A percentile compares a stretch with the other conserved stretches of the same genome.
Conservation (phyloP, 2,797 vertebrate species). For the Typhlichthys subterraneus region DNA sequence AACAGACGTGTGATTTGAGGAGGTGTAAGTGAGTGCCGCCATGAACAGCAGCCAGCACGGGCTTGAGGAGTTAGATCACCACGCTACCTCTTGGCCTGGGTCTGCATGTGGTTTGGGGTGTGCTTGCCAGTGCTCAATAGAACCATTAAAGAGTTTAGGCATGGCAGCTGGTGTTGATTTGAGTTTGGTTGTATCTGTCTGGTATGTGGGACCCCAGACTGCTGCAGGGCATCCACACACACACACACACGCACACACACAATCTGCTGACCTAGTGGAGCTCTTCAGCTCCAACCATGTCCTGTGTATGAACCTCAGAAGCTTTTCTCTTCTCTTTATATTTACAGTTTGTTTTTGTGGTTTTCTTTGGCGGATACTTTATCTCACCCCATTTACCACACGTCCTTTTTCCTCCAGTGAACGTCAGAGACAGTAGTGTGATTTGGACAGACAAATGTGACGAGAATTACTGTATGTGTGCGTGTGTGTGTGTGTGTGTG, state of each 20-base stretch:
- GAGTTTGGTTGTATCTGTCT: conserved; percentile 64
- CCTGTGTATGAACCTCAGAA: background rate
- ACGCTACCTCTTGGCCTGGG: background rate
- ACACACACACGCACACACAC: conserved; percentile 17
- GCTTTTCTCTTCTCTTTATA: background rate
- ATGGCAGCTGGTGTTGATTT: conserved; percentile 34
- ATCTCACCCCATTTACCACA: too few relatives aligned
- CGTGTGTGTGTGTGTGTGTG: background rate
- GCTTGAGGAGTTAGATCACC: background rate
- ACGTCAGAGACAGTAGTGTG: too few relatives aligned
- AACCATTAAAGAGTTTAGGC: conserved; percentile 66
- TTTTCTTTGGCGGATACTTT: too few relatives aligned
- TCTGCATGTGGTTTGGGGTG: background rate
- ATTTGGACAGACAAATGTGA: too few relatives aligned
- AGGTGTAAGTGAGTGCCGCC: background rate
- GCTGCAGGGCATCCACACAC: conserved; percentile 21
- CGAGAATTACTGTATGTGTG: too few relatives aligned
- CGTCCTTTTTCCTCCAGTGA: too few relatives aligned
- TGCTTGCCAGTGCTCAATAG: conserved; percentile 52
- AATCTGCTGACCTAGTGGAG: conserved; percentile 21
- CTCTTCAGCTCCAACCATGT: conserved; percentile 43
- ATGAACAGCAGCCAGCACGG: background rate
- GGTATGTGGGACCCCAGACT: conserved; percentile 47
- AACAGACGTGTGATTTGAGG: background rate
- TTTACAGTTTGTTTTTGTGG: background rate